Evolutionary conservation across 2,888 invertebrate genomes (phyloP).

Genomic region (Aproaerema taeniolella): DNA sequence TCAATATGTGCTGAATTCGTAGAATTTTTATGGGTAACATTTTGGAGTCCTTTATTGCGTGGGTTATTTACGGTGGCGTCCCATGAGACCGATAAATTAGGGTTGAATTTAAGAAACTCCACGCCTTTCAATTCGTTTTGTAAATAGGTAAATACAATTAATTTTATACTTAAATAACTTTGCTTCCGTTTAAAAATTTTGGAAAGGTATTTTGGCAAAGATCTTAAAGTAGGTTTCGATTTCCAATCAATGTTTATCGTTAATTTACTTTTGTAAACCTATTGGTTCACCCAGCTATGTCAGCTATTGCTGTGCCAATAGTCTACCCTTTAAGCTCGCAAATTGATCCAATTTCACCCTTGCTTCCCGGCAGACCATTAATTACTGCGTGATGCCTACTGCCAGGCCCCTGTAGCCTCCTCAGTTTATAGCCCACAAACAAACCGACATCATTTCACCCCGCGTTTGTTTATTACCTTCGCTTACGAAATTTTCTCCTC

Average conservation of each 20-base stretch:
- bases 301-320: no score
- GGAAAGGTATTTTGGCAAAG: no score
- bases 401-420: conserved; percentile 40
- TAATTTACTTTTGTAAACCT: conserved; percentile 35
- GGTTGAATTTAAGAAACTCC: conserved; percentile 45
- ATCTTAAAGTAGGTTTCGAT: not conserved
- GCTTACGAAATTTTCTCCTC: conserved; percentile 44
- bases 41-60: conserved; percentile 59
- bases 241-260: conserved; percentile 45
- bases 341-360: conserved; percentile 72
- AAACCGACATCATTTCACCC: conserved; percentile 65
- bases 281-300: no score
- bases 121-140: conserved; percentile 19
- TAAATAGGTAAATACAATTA: conserved; percentile 19
- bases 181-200: no score
- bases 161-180: not conserved
- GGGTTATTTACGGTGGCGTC: conserved; percentile 58
- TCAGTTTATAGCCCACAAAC: conserved; percentile 69
- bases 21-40: conserved; percentile 59
- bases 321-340: conserved; percentile 46
- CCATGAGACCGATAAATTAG: conserved; percentile 50
- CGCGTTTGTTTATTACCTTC: conserved; percentile 57
- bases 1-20: conserved; percentile 71
- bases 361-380: conserved; percentile 59
- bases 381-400: conserved; percentile 59